phyloP scores from a whole-genome alignment of 2,797 vertebrate species.

The Malacoctenus gilli region DNA sequence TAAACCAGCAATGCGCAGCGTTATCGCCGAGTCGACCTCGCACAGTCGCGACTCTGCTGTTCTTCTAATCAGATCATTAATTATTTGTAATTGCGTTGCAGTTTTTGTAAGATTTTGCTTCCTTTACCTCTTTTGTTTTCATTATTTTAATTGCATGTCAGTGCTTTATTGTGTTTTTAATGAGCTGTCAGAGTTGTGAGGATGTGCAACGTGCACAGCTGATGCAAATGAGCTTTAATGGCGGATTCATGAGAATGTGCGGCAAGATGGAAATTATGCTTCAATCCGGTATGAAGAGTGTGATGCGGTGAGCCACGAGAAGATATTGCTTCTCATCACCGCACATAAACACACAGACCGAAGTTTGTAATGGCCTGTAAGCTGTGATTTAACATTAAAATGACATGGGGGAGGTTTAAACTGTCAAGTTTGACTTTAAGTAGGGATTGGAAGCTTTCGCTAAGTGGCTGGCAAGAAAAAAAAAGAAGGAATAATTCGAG shows the following conservation, averaged over 20 bases:
- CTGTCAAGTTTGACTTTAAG: slow-evolving; percentile 1
- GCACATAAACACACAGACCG: not conserved
- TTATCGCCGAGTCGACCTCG: slow-evolving; percentile 7
- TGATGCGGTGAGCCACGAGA: slow-evolving; percentile 3
- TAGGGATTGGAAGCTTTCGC: not conserved
- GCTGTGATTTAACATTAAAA: slow-evolving; percentile 7
- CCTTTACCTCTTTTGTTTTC: slow-evolving; percentile 29
- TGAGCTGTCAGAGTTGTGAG: slow-evolving; percentile 38
- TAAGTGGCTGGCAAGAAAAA: not conserved
- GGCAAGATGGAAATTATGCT: slow-evolving; percentile 32
- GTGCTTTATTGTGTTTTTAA: slow-evolving; percentile 50
- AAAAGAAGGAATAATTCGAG: no score
- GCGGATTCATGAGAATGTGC: slow-evolving; percentile 32
- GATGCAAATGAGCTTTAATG: slow-evolving; percentile 53
- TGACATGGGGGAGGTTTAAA: slow-evolving; percentile 3
- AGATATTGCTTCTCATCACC: slow-evolving; percentile 4
- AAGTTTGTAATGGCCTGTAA: not conserved
- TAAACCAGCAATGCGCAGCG: not conserved
- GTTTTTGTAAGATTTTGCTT: slow-evolving; percentile 30
- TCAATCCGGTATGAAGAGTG: slow-evolving; percentile 13
- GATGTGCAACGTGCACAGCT: slow-evolving; percentile 22
- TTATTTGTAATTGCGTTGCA: slow-evolving; percentile 23
- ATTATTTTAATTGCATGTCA: slow-evolving; percentile 44
- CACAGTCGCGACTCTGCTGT: slow-evolving; percentile 9
- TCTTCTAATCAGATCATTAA: slow-evolving; percentile 31